phyloP scores from a whole-genome alignment of 1,140 invertebrate species.

The Pseudomyrmex pallidus region DNA sequence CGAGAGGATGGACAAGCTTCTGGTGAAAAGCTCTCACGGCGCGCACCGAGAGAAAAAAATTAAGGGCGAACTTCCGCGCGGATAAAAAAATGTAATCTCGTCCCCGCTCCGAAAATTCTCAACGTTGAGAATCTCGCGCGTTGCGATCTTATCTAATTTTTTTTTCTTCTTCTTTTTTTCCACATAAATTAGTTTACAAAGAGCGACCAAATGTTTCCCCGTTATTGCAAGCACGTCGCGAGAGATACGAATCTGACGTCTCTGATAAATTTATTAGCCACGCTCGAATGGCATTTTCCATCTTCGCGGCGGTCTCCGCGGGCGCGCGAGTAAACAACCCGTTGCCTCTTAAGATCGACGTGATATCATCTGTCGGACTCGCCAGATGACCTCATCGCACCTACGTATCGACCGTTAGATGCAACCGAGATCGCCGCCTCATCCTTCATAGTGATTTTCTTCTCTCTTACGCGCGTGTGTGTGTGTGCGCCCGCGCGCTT shows the following conservation, averaged over 20 bases:
- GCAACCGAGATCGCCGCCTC: slow-evolving; percentile 6
- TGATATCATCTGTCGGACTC: slow-evolving; percentile 57
- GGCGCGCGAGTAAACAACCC: slow-evolving; percentile 45
- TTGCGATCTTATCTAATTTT: too few relatives aligned
- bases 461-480: too few relatives aligned
- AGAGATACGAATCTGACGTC: slow-evolving; percentile 43
- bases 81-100: too few relatives aligned
- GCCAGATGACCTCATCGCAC: slow-evolving; percentile 47
- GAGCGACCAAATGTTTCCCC: neutral
- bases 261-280: slow-evolving; percentile 46
- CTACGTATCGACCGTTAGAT: slow-evolving; percentile 53
- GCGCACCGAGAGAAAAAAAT: too few relatives aligned
- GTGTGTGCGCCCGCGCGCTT: too few relatives aligned
- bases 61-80: too few relatives aligned
- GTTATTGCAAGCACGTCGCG: neutral
- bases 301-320: slow-evolving; percentile 15
- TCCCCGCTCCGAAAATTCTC: too few relatives aligned
- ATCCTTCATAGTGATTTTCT: slow-evolving; percentile 15
- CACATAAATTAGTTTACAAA: neutral
- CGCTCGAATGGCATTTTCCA: slow-evolving; percentile 40
- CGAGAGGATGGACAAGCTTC: neutral
- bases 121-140: too few relatives aligned
- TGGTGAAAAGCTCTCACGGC: neutral
- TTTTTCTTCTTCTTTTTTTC: too few relatives aligned
- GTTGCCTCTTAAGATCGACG: slow-evolving; percentile 39